phyloP scores from a whole-genome alignment of 1,140 invertebrate genomes.

The Sycophaga agraensis region DNA sequence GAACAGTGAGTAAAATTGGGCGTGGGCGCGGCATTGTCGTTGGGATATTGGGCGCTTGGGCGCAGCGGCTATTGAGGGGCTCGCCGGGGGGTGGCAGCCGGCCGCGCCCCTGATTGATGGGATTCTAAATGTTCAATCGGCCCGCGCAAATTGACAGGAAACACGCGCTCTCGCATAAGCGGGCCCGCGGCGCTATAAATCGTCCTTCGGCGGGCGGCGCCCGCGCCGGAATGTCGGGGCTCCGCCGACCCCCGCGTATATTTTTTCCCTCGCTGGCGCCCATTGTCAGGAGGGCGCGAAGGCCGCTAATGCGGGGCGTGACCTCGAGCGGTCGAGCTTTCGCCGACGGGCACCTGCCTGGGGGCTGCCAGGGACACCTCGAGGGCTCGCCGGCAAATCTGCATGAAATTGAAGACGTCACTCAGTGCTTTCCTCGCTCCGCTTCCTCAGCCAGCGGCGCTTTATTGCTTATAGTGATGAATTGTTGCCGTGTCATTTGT shows the following conservation, averaged over 20 bases:
- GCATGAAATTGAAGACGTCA: slow-evolving; percentile 11
- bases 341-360: neutral
- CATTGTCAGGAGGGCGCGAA: no score
- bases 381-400: neutral
- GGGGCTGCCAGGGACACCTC: neutral
- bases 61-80: neutral
- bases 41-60: no score
- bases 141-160: slow-evolving; percentile 27
- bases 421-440: neutral
- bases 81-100: no score
- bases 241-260: no score
- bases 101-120: slow-evolving; percentile 16
- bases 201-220: neutral
- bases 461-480: no score
- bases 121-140: slow-evolving; percentile 29
- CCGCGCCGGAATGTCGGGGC: neutral
- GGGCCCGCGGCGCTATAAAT: slow-evolving; percentile 22
- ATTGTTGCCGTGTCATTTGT: no score
- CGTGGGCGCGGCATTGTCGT: no score
- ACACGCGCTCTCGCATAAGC: slow-evolving; percentile 22
- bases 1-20: no score
- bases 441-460: neutral
- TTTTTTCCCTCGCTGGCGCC: no score
- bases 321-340: no score
- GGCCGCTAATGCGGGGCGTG: no score